phyloP scores from a whole-genome alignment of 2,797 vertebrate genomes.

The Muraenolepis orangiensis region DNA sequence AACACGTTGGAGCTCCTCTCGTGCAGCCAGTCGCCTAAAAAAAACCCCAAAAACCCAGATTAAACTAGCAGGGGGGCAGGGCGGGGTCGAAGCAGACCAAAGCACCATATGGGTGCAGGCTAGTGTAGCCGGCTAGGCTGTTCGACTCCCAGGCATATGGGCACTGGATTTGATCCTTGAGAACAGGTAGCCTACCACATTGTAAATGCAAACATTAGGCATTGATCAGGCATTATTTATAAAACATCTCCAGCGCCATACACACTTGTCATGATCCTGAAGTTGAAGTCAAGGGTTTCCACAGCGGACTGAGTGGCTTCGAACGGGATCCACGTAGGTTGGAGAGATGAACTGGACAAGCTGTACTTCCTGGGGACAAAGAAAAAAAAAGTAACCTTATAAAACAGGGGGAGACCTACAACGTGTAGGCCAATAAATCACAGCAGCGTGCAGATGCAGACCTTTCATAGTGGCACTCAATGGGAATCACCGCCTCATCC shows the following conservation, averaged over 20 bases:
- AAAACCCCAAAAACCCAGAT: too few species aligned
- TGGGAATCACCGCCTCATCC: conserved; percentile 64
- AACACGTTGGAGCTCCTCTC: conserved; percentile 53
- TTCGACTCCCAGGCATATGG: not conserved
- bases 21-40: conserved; percentile 63
- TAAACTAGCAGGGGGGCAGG: not conserved
- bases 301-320: conserved; percentile 41
- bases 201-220: too few species aligned
- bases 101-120: not conserved
- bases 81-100: not conserved
- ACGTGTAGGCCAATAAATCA: not conserved
- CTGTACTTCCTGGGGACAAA: conserved; percentile 60
- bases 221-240: not conserved
- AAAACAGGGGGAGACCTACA: not conserved
- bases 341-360: conserved; percentile 57
- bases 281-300: conserved; percentile 53
- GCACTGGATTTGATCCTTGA: not conserved
- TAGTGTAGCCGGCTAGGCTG: not conserved
- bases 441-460: conserved; percentile 20
- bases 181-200: not conserved
- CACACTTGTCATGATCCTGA: conserved; percentile 69
- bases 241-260: not conserved
- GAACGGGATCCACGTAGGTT: conserved; percentile 69
- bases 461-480: conserved; percentile 73
- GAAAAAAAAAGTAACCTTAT: not conserved